Base-by-base conservation (phyloP, 1,140 invertebrate genomes). In the Epicauta chinensis region DNA sequence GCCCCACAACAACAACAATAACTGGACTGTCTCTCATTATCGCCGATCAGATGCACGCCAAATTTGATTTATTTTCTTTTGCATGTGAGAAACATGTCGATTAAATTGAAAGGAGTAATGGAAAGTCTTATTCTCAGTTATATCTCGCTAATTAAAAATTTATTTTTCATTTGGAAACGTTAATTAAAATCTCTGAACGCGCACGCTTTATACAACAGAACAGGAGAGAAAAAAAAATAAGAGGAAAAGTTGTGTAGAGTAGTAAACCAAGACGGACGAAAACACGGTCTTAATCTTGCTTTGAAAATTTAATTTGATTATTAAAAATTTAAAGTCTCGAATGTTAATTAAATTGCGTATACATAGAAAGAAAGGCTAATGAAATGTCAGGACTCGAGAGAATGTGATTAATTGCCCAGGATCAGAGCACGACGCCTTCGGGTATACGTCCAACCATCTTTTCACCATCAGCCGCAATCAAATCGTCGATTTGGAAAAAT, bases 301-400 rank as follows among this genome's bases (percentile, higher is more conserved):
- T 59, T 58, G 57, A 60, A 65, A 63, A 60, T 65, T 62, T 61
- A 65, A 65, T 66, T 66, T 62, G 53, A 64, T 62, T 66, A 66
- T 66, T 66, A 66, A 64, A 66, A 66, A 64, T 64, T 64, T 61
- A 62, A 64, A 62, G 64, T 63, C 61, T 62, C 60, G 60, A 62
- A 66, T 64, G 64, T 62, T 66, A 66, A 66, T 66, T 66, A 64
- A 66, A 66, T 64, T 62, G 60, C 62, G 62, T 58, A 60, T 23
- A 23, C 23, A 23, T 51, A 57, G 62, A 59, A 65, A 66, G 63
- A 65, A 59, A 56, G 65, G 64, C 62, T 65, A 65, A 66, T 64
- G 63, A 63, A 67, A 66, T 63, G 67, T 64, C 60, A 70, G 61
- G 62, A 58, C 61, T 64, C 60, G 57, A 60, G 59, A 59, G 59